Evolutionary conservation across 2,888 invertebrate species (phyloP), one percentile per base, ranked within the genome.

Genomic region (Gryllus longicercus): DNA sequence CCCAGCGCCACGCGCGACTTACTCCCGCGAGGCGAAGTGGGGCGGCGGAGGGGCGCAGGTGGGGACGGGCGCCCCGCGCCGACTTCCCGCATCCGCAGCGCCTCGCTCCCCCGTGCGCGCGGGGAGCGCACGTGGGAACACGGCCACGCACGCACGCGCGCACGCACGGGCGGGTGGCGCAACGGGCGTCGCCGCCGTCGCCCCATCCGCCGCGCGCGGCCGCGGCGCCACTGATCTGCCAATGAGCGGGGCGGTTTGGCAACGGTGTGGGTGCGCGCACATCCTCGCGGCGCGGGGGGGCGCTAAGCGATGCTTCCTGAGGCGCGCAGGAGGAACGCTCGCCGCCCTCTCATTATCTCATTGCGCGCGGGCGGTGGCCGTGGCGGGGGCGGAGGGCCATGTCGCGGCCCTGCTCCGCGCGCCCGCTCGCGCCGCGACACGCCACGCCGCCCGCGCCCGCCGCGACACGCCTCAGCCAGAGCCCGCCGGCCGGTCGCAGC

Each of bases 401-500:
- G 38, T 5, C 38, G 38, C 8, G 38, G 25, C 25, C 25, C 25
- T 25, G 25, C 25, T 3, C 25, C 25, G 25, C 2, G 63, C 51
- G 51, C 51, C 51, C 51, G 51, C 51, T 21, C 25, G 25, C 25
- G 25, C 25, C 25, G 25, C 25, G 25, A 25, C 25, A 25, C 25
- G 25, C 25, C 25, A 25, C 25, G 25, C 25, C 25, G 25, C 25
- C 25, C 25, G 25, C 25, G 2, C 25, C 25, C 2, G 25, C 4
- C 25, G 25, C 25, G 25, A 2, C 25, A 4, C 63, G 18, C 63
- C 63, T 2, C 63, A 63, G 63, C 12, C 63, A 63, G 63, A 63
- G 63, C 63, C 63, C 63, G 63, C 16, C 63, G 63, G 63, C 63
- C 63, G 63, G 63, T n/a, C 63, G 63, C 63, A 63, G 63, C 63